phyloP scores from a whole-genome alignment of 2,113 vertebrate species.

The Pluvialis apricaria region DNA sequence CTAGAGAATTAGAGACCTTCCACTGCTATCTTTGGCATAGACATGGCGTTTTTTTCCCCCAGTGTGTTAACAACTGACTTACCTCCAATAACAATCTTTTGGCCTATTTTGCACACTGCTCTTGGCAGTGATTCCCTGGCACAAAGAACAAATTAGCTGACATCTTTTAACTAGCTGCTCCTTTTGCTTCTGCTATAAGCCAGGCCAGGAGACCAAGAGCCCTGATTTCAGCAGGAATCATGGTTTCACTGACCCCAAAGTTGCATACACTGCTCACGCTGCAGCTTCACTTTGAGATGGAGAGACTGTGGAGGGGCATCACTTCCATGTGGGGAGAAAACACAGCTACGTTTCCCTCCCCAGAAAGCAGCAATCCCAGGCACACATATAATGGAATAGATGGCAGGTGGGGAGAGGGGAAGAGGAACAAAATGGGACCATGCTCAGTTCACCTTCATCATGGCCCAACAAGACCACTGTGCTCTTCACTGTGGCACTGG shows the following conservation, averaged over 20 bases:
- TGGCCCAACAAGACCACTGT: slow-evolving; percentile 83
- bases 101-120: neutral
- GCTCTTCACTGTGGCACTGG: slow-evolving; percentile 81
- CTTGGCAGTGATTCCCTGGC: neutral
- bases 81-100: neutral
- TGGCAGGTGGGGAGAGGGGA: neutral
- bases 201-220: neutral
- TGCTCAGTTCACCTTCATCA: slow-evolving; percentile 93
- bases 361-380: neutral
- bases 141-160: neutral
- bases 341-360: neutral
- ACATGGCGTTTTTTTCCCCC: rapidly evolving
- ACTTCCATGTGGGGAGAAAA: slow-evolving; percentile 55
- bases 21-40: neutral
- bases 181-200: neutral
- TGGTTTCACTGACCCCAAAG: neutral
- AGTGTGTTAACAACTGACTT: neutral
- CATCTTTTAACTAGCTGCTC: neutral
- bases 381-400: slow-evolving; percentile 9
- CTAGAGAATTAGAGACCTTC: neutral
- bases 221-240: neutral
- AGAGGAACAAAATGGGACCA: slow-evolving; percentile 80
- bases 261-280: neutral
- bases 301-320: neutral
- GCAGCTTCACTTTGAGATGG: neutral